A percentile compares a stretch with the other conserved stretches of the same genome.
Conservation (phyloP, 2,113 vertebrate species). For the Symphodus melops region DNA sequence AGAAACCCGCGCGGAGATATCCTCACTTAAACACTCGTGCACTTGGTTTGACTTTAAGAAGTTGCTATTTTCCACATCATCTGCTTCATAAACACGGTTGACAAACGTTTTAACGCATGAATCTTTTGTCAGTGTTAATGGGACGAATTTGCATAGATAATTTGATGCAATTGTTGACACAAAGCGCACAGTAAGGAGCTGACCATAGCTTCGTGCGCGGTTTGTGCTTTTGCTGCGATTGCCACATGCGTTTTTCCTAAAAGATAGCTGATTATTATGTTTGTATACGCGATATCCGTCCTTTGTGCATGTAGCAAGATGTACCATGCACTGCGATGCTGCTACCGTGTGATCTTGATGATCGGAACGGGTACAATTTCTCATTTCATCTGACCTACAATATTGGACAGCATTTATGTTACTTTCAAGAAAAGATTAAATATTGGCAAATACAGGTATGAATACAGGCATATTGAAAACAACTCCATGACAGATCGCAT, state of each 20-base stretch:
- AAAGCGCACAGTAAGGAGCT: slow-evolving; percentile 21
- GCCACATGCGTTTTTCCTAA: slow-evolving; percentile 22
- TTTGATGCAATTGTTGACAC: slow-evolving; percentile 31
- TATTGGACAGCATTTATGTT: not conserved
- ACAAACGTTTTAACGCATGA: slow-evolving; percentile 43
- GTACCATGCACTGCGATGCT: not conserved
- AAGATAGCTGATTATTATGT: slow-evolving; percentile 9
- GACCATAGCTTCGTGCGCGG: not conserved
- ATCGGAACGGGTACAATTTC: not conserved
- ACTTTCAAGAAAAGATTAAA: not conserved
- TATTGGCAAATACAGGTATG: not conserved
- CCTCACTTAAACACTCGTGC: slow-evolving; percentile 1
- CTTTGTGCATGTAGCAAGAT: not conserved
- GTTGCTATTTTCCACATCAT: slow-evolving; percentile 35
- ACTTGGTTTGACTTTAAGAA: slow-evolving; percentile 32
- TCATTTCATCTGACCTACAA: not conserved
- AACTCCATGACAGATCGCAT: no score
- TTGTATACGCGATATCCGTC: slow-evolving; percentile 1
- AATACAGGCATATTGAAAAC: not conserved
- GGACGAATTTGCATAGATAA: slow-evolving; percentile 20
- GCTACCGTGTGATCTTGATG: not conserved
- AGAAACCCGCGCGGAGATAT: slow-evolving; percentile 17
- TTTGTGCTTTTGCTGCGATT: slow-evolving; percentile 12
- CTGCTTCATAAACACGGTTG: not conserved
- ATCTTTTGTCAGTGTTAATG: slow-evolving; percentile 30